phyloP scores from a whole-genome alignment of 2,113 vertebrate species.

The Rhagologus leucostigma region DNA sequence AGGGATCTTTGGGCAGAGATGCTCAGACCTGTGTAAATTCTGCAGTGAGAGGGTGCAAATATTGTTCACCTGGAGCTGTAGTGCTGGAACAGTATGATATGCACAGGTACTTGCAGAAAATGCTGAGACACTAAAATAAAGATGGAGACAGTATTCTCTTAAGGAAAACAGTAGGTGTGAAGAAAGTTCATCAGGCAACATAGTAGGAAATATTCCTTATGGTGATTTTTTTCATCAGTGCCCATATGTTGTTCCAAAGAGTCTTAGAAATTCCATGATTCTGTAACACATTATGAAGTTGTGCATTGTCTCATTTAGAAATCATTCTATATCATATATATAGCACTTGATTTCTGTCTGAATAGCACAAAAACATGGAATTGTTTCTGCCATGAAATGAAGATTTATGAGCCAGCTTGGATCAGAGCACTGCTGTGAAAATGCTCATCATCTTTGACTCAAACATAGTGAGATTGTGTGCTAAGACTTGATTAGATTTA shows the following conservation, averaged over 20 bases:
- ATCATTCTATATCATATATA: background rate
- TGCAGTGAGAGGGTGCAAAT: background rate
- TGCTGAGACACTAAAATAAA: background rate
- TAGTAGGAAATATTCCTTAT: background rate
- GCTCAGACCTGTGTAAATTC: background rate
- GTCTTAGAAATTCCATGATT: background rate
- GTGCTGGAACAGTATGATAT: background rate
- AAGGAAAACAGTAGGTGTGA: background rate
- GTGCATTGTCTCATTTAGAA: background rate
- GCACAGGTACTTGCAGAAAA: background rate
- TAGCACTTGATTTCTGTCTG: background rate
- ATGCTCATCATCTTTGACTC: background rate
- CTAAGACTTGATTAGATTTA: background rate
- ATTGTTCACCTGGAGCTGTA: background rate
- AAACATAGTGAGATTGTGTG: background rate
- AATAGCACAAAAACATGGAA: background rate
- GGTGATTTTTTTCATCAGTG: background rate
- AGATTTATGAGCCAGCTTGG: background rate
- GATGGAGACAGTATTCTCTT: background rate
- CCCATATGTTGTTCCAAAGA: background rate
- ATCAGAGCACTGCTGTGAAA: background rate
- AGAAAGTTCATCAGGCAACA: background rate
- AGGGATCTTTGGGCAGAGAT: background rate
- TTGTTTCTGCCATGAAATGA: background rate
- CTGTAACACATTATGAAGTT: background rate